Percentiles rank a stretch among this genome's conserved stretches.
Conservation (phyloP, 1,140 invertebrate species). For the Conus ventricosus region DNA sequence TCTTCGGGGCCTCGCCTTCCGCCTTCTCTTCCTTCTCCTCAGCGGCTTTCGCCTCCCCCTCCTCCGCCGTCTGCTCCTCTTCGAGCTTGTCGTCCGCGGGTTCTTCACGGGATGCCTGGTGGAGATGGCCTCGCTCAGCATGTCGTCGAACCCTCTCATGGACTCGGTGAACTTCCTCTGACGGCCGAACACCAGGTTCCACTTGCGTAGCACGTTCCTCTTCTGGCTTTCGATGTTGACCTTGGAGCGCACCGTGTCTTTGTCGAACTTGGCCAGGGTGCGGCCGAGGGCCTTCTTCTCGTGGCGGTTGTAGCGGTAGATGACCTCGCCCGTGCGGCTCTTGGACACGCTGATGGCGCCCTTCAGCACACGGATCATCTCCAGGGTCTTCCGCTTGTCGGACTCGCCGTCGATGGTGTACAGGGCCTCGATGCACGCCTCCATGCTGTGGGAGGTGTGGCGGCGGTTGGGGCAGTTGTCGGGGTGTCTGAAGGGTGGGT, state of each 20-base stretch:
- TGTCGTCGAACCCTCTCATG: constrained; percentile 34
- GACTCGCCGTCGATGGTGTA: constrained; percentile 48
- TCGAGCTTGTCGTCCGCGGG: background rate
- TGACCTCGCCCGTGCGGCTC: constrained; percentile 52
- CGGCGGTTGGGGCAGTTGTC: background rate
- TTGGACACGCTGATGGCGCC: constrained; percentile 54
- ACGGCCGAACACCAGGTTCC: constrained; percentile 51
- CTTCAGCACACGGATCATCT: constrained; percentile 52
- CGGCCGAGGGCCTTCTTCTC: constrained; percentile 49
- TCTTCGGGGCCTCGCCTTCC: background rate
- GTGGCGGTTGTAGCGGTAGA: constrained; percentile 53
- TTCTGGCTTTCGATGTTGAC: constrained; percentile 48
- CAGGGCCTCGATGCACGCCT: constrained; percentile 49
- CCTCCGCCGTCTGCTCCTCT: background rate
- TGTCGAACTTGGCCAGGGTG: constrained; percentile 40
- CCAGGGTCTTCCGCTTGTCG: constrained; percentile 45
- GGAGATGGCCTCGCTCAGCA: constrained; percentile 34
- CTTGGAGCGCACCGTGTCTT: constrained; percentile 32
- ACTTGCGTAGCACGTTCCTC: constrained; percentile 47
- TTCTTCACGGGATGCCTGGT: background rate
- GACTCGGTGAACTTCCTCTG: constrained; percentile 47
- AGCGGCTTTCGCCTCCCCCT: background rate
- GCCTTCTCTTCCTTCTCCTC: background rate
- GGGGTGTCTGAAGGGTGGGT: background rate
- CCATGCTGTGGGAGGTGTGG: constrained; percentile 29